Evolutionary conservation across 64 coral and sea anemone genomes (phyloP), one percentile per base, ranked within the genome.

Genomic region (Pocillopora verrucosa): DNA sequence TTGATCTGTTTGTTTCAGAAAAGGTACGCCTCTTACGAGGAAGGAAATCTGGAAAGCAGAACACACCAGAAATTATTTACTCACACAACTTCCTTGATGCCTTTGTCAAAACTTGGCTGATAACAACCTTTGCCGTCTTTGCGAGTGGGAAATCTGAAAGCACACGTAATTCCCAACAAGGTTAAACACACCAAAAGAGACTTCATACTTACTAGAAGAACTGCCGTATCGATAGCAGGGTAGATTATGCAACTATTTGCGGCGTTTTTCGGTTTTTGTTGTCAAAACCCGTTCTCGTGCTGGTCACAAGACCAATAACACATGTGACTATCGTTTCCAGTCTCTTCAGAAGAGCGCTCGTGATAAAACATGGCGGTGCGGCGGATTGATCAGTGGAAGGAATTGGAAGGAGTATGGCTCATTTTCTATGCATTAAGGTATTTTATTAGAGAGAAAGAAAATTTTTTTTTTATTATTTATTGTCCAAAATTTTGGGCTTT

Each of bases 71-170:
- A 61, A 17, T 20, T 72, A 15, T 72, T 72, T 62, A 79, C 90
- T 92, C 77, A 92, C 90, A 92, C 72, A 70, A 92, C 83, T 80
- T 86, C 82, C 45, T 80, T 79, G 38, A 73, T 73, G 61, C 73
- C 59, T 17, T 92, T 87, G 75, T 92, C 90, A 61, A 79, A 87
- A 14, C 72, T 5, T 5, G 74, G 83, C 22, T 87, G 22, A 61
- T 92, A 92, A 59, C 90, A 91, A 76, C 58, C 80, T 25, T 64
- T 57, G 72, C 15, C 36, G 59, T 1, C 12, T 59, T 56, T 82
- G 56, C 77, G 59, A 26, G 9, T 36, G 14, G 69, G 88, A 63
- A 68, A 91, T 34, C 57, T 85, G 16, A 72, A 25, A 30, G 20
- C 58, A 70, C 76, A 84, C n/a, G 69, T 57, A 11, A 85, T 11